These are phyloP conservation scores for Heteropelma amictum DNA, from an alignment of 2,888 invertebrate species.

Conservation along the genomic window DNA sequence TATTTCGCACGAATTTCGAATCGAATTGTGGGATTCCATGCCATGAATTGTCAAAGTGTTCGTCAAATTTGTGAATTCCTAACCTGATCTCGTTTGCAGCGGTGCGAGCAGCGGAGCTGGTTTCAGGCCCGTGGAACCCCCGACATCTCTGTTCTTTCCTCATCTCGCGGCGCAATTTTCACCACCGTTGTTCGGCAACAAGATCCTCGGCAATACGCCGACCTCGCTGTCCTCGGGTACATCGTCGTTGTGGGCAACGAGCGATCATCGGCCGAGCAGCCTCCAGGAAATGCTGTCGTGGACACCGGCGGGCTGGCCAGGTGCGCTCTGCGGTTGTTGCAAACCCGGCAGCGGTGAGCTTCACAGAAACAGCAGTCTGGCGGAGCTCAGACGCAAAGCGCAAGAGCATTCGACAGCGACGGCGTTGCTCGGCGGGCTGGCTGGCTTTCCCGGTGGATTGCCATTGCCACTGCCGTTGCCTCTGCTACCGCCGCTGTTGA, in stretches of 20 bases:
- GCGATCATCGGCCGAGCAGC: constrained; percentile 75
- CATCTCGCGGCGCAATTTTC: constrained; percentile 89
- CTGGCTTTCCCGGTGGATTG: constrained; percentile 73
- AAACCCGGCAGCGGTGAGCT: constrained; percentile 75
- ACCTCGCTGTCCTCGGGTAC: constrained; percentile 74
- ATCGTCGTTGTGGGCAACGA: constrained; percentile 78
- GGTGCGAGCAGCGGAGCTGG: constrained; percentile 82
- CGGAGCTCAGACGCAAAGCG: constrained; percentile 94
- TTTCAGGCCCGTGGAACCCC: constrained; percentile 76
- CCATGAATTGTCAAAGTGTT: too few relatives aligned
- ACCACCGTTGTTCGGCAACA: constrained; percentile 85
- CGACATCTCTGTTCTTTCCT: constrained; percentile 90
- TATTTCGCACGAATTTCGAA: too few relatives aligned
- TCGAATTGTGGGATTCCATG: too few relatives aligned
- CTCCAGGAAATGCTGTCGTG: constrained; percentile 76
- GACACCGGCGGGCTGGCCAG: constrained; percentile 75
- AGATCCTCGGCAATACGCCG: constrained; percentile 78
- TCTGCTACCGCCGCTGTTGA: constrained; percentile 78
- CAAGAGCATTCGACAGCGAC: constrained; percentile 95
- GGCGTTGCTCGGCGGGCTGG: constrained; percentile 72
- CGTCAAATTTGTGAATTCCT: too few relatives aligned
- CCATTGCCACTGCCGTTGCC: constrained; percentile 78
- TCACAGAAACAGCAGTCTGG: constrained; percentile 85
- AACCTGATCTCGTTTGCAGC: constrained; percentile 68
- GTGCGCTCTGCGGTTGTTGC: constrained; percentile 72